These are phyloP conservation scores for Drosophila hydei DNA, from an alignment of 1,140 invertebrate genomes.

Conservation along the genomic window DNA sequence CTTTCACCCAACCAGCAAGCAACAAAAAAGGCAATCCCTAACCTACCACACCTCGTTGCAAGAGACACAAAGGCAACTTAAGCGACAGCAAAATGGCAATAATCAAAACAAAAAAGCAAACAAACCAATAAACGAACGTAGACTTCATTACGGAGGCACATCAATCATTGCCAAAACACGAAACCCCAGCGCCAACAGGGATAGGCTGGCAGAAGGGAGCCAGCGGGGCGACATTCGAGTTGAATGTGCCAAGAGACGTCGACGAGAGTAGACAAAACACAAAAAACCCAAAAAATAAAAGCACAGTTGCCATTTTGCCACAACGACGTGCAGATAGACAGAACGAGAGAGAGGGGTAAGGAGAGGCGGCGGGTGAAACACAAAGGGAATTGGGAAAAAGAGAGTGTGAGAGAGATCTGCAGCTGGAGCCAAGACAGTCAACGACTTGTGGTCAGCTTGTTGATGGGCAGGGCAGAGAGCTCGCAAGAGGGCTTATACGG, in stretches of 20 bases:
- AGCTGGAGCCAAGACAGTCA: conserved; percentile 47
- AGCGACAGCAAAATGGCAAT: conserved; percentile 65
- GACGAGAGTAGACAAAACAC: conserved; percentile 31
- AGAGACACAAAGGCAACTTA: conserved; percentile 53
- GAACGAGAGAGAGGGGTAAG: conserved; percentile 14
- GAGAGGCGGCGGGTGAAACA: neutral
- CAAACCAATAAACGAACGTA: conserved; percentile 69
- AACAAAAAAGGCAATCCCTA: conserved; percentile 51
- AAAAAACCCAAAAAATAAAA: conserved; percentile 28
- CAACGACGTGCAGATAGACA: conserved; percentile 29
- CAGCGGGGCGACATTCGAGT: conserved; percentile 31
- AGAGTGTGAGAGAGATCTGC: conserved; percentile 10
- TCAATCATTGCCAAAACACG: conserved; percentile 75
- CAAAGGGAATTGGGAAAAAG: conserved; percentile 7
- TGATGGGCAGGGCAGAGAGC: neutral
- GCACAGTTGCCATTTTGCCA: conserved; percentile 54
- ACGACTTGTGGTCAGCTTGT: conserved; percentile 66
- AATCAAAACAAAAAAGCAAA: conserved; percentile 74
- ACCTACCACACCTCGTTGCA: conserved; percentile 70
- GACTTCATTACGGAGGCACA: conserved; percentile 70
- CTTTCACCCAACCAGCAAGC: conserved; percentile 34
- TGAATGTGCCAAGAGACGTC: conserved; percentile 63
- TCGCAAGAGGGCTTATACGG: conserved; percentile 49
- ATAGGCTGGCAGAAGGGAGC: neutral
- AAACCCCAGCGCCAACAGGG: conserved; percentile 15